phyloP scores from a whole-genome alignment of 2,797 vertebrate genomes.

The Arremon aurantiirostris region DNA sequence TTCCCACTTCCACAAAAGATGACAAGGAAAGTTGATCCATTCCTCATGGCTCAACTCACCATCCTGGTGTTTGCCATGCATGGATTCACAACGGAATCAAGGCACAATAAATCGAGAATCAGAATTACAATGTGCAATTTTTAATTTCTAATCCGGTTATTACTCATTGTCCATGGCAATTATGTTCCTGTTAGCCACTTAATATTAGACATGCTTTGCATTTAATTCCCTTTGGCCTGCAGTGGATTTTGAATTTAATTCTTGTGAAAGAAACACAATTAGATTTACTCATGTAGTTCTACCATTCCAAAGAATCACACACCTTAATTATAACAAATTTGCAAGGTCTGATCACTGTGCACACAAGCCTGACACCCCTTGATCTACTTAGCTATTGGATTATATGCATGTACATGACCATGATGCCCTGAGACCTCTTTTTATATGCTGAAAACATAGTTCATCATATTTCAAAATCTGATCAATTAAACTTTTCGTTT shows the following conservation, averaged over 20 bases:
- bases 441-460: neutral
- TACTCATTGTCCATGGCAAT: neutral
- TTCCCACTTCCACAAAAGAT: neutral
- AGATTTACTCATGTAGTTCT: conserved; percentile 1
- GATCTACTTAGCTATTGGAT: neutral
- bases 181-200: conserved; percentile 29
- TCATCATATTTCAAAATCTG: neutral
- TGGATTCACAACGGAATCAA: neutral
- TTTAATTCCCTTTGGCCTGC: conserved; percentile 6
- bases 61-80: neutral
- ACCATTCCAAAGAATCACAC: neutral
- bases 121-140: neutral
- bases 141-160: conserved; percentile 28
- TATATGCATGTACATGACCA: neutral
- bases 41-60: neutral
- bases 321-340: neutral
- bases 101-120: neutral
- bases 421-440: neutral
- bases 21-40: neutral
- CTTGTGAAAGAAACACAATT: neutral
- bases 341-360: neutral
- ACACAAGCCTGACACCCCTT: neutral
- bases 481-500: rapidly evolving
- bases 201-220: conserved; percentile 25
- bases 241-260: conserved; percentile 12